Percentiles rank a stretch among this genome's conserved stretches.
phyloP scores from a whole-genome alignment of 2,888 invertebrate genomes.

The Ophonus ardosiacus region DNA sequence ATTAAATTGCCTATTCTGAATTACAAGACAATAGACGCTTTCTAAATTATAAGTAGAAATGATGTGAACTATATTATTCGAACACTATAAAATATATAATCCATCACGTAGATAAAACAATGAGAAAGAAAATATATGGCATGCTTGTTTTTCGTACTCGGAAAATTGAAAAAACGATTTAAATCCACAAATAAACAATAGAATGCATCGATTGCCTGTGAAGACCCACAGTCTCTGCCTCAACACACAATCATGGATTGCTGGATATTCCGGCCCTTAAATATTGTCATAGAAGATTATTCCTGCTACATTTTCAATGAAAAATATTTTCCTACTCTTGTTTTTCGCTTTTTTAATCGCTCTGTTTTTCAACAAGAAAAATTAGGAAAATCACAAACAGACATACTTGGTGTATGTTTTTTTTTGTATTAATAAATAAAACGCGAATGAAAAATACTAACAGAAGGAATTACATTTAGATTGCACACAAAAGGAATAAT shows the following conservation, averaged over 20 bases:
- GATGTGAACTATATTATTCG: no score
- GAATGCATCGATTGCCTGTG: slow-evolving; percentile 32
- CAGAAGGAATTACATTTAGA: slow-evolving; percentile 5
- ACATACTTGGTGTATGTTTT: background rate
- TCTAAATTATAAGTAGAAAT: no score
- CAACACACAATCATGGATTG: slow-evolving; percentile 51
- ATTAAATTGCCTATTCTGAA: no score
- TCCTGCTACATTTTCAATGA: background rate
- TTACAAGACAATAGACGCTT: no score
- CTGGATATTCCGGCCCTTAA: slow-evolving; percentile 29
- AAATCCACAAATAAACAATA: slow-evolving; percentile 45
- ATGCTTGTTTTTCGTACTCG: slow-evolving; percentile 10
- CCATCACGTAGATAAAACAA: background rate
- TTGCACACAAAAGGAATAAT: background rate
- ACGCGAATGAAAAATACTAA: background rate
- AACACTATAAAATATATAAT: background rate
- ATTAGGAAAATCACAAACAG: slow-evolving; percentile 13
- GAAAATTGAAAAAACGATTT: slow-evolving; percentile 36
- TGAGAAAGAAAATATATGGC: background rate
- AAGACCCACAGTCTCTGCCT: slow-evolving; percentile 6
- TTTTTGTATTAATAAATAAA: slow-evolving; percentile 4
- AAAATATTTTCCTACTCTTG: slow-evolving; percentile 35
- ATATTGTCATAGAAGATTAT: slow-evolving; percentile 35
- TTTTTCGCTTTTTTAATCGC: background rate
- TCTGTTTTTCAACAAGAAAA: background rate